Conservation (phyloP, 2,888 invertebrate species). For the Amitus sp. region DNA sequence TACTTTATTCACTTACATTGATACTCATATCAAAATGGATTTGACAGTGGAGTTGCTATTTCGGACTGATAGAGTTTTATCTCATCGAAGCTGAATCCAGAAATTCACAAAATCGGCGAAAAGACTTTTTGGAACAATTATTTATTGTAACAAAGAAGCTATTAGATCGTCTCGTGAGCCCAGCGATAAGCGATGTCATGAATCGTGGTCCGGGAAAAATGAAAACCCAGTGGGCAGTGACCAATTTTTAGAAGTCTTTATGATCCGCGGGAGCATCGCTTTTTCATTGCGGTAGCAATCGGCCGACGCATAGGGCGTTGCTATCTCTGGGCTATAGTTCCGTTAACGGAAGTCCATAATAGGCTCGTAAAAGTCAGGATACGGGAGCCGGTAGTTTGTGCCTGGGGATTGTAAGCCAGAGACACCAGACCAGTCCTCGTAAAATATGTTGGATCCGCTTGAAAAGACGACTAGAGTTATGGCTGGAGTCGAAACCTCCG, state of each 20-base stretch:
- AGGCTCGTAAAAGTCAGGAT: conserved; percentile 49
- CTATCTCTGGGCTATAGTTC: conserved; percentile 44
- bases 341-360: conserved; percentile 50
- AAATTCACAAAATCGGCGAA: too few relatives aligned
- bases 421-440: conserved; percentile 27
- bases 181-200: too few relatives aligned
- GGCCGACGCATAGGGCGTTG: conserved; percentile 7
- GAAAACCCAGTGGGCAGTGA: conserved; percentile 14
- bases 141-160: too few relatives aligned
- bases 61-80: too few relatives aligned
- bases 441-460: conserved; percentile 37
- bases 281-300: conserved; percentile 16
- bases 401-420: conserved; percentile 18
- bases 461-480: conserved; percentile 37
- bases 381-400: conserved; percentile 36
- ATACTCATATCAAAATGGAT: too few relatives aligned
- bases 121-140: background rate
- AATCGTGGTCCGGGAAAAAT: conserved; percentile 4
- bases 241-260: conserved; percentile 14
- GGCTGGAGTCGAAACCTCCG: conserved; percentile 5
- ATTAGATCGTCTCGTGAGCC: too few relatives aligned
- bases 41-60: too few relatives aligned
- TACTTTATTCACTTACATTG: too few relatives aligned
- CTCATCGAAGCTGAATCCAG: too few relatives aligned
- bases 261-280: conserved; percentile 15